Percentiles rank a stretch among this genome's conserved stretches.
These are phyloP conservation scores for Lasioglossum marginatum DNA, from an alignment of 2,888 invertebrate species.

Conservation along the genomic window DNA sequence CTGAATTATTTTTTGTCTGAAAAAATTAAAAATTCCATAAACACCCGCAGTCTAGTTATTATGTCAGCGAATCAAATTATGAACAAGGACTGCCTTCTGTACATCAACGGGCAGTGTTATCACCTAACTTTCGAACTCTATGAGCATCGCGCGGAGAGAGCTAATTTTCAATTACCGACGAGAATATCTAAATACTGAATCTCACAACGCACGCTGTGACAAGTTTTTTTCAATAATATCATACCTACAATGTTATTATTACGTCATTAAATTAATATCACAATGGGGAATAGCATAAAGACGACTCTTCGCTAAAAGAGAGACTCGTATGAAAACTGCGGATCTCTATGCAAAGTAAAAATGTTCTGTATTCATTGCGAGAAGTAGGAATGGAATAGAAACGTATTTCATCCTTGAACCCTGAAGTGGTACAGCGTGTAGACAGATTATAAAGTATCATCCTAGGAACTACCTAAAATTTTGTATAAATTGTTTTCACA, in stretches of 20 bases:
- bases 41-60: not conserved
- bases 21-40: not conserved
- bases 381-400: not conserved
- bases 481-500: too few relatives aligned
- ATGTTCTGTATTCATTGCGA: not conserved
- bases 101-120: not conserved
- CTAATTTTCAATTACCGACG: not conserved
- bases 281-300: slow-evolving; percentile 14
- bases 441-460: too few relatives aligned
- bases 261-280: slow-evolving; percentile 42
- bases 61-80: not conserved
- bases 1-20: too few relatives aligned
- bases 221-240: slow-evolving; percentile 17
- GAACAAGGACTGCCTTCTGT: not conserved
- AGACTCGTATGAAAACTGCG: not conserved
- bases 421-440: too few relatives aligned
- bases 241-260: slow-evolving; percentile 18
- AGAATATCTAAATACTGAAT: slow-evolving; percentile 39
- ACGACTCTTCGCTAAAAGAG: slow-evolving; percentile 14
- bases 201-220: not conserved
- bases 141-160: slow-evolving; percentile 13
- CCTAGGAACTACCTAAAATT: too few relatives aligned
- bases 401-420: not conserved
- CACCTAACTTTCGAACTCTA: slow-evolving; percentile 55
- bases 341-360: not conserved